These are phyloP conservation scores for Ictidomys tridecemlineatus DNA, from an alignment of 2,113 vertebrate genomes.

Conservation along the genomic window DNA sequence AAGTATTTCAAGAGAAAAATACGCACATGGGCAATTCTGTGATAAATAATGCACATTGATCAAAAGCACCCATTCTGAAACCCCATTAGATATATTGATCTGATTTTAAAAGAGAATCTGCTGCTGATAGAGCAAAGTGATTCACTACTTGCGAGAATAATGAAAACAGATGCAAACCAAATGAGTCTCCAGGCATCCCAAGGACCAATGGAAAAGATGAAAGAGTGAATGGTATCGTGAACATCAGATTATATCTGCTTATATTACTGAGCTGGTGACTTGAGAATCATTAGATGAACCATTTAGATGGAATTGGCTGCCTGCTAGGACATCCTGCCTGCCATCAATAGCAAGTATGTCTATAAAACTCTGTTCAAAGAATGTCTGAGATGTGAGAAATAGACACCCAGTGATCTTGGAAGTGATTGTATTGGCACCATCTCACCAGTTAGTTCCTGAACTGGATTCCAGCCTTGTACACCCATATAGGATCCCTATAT, in stretches of 20 bases:
- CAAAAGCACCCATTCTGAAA: constrained; percentile 56
- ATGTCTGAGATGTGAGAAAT: not conserved
- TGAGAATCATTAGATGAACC: constrained; percentile 1
- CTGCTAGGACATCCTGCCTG: not conserved
- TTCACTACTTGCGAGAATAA: constrained; percentile 62
- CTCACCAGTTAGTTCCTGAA: not conserved
- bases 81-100: constrained; percentile 51
- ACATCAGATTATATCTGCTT: constrained; percentile 36
- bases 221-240: not conserved
- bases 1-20: constrained; percentile 60
- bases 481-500: not conserved
- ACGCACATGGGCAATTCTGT: constrained; percentile 49
- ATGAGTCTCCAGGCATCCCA: constrained; percentile 48
- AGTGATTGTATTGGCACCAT: not conserved
- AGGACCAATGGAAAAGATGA: constrained; percentile 54
- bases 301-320: not conserved
- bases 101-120: constrained; percentile 72
- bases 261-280: constrained; percentile 4
- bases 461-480: not conserved
- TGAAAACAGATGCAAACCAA: constrained; percentile 71
- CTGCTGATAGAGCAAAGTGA: constrained; percentile 55
- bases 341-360: constrained; percentile 9
- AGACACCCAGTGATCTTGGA: not conserved
- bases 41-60: constrained; percentile 74
- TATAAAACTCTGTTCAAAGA: not conserved